Percentiles rank a stretch among this genome's conserved stretches.
phyloP scores from a whole-genome alignment of 2,113 vertebrate species.

The Cepphus grylle region DNA sequence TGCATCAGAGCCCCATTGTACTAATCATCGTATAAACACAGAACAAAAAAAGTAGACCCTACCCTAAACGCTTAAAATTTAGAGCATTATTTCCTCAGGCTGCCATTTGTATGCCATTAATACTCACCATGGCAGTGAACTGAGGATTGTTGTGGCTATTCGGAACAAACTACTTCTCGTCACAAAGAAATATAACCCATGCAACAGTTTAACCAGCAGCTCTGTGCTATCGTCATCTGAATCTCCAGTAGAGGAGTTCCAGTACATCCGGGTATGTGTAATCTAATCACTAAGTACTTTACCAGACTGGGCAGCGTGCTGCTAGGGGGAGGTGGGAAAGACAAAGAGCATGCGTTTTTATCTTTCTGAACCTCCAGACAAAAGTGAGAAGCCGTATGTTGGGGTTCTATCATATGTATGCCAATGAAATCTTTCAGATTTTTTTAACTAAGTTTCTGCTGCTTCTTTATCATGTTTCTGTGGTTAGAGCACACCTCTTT shows the following conservation, averaged over 20 bases:
- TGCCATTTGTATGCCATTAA: slow-evolving; percentile 97
- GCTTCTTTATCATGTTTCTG: not conserved
- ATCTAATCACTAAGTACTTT: not conserved
- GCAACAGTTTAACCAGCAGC: slow-evolving; percentile 55
- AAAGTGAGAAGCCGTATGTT: not conserved
- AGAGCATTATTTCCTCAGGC: slow-evolving; percentile 75
- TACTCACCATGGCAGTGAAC: slow-evolving; percentile 90
- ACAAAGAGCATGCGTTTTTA: not conserved
- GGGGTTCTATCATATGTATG: not conserved
- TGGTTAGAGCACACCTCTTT: not conserved
- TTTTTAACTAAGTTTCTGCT: not conserved
- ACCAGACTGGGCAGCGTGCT: not conserved
- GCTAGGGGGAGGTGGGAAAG: not conserved
- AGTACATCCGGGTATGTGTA: slow-evolving; percentile 92
- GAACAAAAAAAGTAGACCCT: not conserved
- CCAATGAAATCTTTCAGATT: not conserved
- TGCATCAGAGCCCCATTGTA: not conserved
- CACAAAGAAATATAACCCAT: slow-evolving; percentile 84
- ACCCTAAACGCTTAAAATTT: not conserved
- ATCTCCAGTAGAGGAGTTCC: slow-evolving; percentile 95
- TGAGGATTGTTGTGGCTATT: slow-evolving; percentile 92
- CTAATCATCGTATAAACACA: not conserved
- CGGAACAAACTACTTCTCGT: slow-evolving; percentile 96
- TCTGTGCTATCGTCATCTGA: slow-evolving; percentile 62
- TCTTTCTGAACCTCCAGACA: not conserved